Conservation (phyloP, 2,113 vertebrate genomes). For the Pica pica region DNA sequence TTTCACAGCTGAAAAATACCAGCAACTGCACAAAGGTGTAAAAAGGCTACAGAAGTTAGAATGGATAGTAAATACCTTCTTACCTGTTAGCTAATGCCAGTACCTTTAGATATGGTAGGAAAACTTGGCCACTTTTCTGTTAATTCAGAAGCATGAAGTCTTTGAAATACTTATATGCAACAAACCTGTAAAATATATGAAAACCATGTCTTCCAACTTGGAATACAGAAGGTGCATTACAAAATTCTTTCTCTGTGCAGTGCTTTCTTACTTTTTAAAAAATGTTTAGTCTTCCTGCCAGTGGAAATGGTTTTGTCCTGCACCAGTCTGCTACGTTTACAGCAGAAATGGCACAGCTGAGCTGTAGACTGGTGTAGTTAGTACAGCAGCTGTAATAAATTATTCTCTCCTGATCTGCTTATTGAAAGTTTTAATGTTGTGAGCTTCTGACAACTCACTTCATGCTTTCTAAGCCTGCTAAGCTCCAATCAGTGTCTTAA, state of each 20-base stretch:
- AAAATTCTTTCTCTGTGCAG: background rate
- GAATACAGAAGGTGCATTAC: background rate
- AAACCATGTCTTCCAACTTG: background rate
- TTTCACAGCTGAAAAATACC: background rate
- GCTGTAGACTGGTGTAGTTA: background rate
- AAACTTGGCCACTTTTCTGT: background rate
- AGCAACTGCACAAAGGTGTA: background rate
- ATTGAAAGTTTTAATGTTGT: conserved; percentile 5
- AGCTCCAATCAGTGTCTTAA: conserved; percentile 12
- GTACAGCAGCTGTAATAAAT: background rate
- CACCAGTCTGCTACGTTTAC: background rate
- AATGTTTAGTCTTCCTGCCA: background rate
- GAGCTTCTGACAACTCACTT: conserved; percentile 27
- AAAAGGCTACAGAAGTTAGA: background rate
- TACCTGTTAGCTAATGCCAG: background rate
- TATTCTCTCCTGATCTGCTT: conserved; percentile 20
- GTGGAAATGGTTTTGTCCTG: background rate
- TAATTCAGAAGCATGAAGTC: background rate
- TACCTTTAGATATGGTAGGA: background rate
- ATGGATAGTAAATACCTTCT: background rate
- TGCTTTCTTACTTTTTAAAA: background rate
- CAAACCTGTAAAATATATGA: background rate
- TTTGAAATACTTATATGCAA: background rate
- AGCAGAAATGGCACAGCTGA: background rate
- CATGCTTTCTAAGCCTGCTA: conserved; percentile 17